These are phyloP conservation scores for Zapornia atra DNA, from an alignment of 2,113 vertebrate genomes.

Conservation along the genomic window DNA sequence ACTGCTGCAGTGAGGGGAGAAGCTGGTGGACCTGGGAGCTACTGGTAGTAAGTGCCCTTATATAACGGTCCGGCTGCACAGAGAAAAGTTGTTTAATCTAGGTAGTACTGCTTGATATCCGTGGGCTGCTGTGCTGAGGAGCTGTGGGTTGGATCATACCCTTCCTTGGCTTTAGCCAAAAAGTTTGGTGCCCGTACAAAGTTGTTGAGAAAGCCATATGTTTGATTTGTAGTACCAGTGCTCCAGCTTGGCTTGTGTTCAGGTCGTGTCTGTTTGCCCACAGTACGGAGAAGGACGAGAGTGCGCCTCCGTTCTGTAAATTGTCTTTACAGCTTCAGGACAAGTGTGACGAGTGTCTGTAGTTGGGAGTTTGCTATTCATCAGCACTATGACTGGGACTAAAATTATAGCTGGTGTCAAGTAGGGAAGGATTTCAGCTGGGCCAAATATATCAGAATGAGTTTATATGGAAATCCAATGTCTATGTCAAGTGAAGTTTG, in stretches of 20 bases:
- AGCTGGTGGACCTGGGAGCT: background rate
- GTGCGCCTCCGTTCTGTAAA: background rate
- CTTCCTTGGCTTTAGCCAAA: background rate
- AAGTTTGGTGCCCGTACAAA: background rate
- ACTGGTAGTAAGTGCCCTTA: no score
- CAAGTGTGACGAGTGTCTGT: background rate
- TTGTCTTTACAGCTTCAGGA: background rate
- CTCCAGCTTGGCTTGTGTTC: background rate
- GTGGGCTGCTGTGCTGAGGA: background rate
- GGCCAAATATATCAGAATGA: background rate
- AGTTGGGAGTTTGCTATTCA: background rate
- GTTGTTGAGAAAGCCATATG: background rate
- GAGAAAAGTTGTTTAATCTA: background rate
- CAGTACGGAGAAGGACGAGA: background rate
- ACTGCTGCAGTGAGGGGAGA: background rate
- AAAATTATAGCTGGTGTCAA: background rate
- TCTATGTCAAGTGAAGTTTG: background rate
- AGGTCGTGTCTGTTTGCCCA: background rate
- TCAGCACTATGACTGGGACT: fast-evolving
- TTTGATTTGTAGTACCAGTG: fast-evolving
- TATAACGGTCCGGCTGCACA: background rate
- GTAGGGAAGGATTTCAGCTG: background rate
- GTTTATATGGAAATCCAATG: background rate
- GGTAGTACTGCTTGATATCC: background rate
- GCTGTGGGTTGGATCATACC: background rate